Percentiles rank a stretch among this genome's conserved stretches.
Evolutionary conservation across 2,888 invertebrate genomes (phyloP).

Genomic region (Microplitis deprimator): DNA sequence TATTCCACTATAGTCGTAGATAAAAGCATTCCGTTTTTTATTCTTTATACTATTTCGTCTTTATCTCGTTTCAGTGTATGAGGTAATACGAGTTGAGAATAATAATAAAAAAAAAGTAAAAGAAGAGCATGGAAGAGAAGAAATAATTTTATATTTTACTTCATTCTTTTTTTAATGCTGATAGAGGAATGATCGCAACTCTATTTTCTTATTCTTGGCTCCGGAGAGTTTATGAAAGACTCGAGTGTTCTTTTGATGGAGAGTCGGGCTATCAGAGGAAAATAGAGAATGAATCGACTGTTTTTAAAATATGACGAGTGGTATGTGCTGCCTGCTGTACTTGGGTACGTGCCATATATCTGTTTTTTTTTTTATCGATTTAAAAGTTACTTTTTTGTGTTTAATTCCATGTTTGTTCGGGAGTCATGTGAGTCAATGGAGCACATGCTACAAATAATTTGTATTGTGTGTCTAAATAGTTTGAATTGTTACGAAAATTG

Average conservation of each 20-base stretch:
- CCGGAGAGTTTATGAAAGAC: conserved; percentile 25
- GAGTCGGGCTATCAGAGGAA: conserved; percentile 6
- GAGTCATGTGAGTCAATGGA: neutral
- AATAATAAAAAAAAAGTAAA: neutral
- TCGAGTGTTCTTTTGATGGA: conserved; percentile 31
- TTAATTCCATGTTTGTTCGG: neutral
- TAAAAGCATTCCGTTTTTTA: neutral
- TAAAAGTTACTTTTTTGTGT: neutral
- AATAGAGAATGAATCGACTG: conserved; percentile 35
- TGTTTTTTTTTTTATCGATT: conserved; percentile 8
- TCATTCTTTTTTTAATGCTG: neutral
- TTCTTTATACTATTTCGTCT: neutral
- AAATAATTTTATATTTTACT: neutral
- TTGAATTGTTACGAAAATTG: no score
- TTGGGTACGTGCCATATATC: conserved; percentile 33
- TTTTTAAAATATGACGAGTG: conserved; percentile 18
- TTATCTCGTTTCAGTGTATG: neutral
- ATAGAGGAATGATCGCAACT: conserved; percentile 4
- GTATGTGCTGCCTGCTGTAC: conserved; percentile 21
- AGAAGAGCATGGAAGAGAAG: neutral
- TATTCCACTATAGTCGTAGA: neutral
- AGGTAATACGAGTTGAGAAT: neutral
- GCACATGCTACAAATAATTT: neutral
- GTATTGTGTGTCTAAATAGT: no score
- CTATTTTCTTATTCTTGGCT: conserved; percentile 8